Evolutionary conservation across 2,797 vertebrate genomes (phyloP).

Genomic region (Notoglanidium macrostoma): DNA sequence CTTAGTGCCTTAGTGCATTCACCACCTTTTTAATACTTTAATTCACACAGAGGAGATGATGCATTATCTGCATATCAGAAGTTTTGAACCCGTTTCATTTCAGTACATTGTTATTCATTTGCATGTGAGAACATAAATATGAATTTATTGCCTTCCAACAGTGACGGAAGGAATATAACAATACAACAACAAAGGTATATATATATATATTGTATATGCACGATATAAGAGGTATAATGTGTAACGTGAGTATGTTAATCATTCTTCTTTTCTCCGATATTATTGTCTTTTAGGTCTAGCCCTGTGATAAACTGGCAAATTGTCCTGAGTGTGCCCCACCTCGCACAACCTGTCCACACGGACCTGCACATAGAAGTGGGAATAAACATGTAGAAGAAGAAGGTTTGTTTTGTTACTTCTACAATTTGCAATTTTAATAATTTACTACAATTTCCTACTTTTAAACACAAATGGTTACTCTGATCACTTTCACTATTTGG

Average conservation of each 20-base stretch:
- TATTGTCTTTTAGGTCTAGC: background rate
- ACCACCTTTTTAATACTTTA: conserved; percentile 7
- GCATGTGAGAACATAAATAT: background rate
- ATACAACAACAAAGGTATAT: background rate
- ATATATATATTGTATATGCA: background rate
- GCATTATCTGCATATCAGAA: conserved; percentile 5
- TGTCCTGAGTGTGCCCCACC: too few relatives aligned
- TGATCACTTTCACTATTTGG: background rate
- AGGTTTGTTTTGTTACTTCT: background rate
- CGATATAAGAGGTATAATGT: background rate
- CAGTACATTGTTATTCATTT: conserved; percentile 4
- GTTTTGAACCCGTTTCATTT: background rate
- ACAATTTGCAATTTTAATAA: background rate
- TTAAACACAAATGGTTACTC: background rate
- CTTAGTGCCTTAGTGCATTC: background rate
- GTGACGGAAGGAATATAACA: background rate
- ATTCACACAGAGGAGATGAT: background rate
- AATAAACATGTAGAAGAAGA: too few relatives aligned
- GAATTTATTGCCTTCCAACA: background rate
- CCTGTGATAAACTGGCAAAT: too few relatives aligned
- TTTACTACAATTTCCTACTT: background rate
- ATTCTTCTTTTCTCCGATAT: background rate
- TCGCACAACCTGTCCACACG: too few relatives aligned
- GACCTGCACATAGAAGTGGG: too few relatives aligned
- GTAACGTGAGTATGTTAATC: background rate